A percentile compares a stretch with the other conserved stretches of the same genome.
These are phyloP conservation scores for Pherbina coryleti DNA, from an alignment of 2,888 invertebrate genomes.

Conservation along the genomic window DNA sequence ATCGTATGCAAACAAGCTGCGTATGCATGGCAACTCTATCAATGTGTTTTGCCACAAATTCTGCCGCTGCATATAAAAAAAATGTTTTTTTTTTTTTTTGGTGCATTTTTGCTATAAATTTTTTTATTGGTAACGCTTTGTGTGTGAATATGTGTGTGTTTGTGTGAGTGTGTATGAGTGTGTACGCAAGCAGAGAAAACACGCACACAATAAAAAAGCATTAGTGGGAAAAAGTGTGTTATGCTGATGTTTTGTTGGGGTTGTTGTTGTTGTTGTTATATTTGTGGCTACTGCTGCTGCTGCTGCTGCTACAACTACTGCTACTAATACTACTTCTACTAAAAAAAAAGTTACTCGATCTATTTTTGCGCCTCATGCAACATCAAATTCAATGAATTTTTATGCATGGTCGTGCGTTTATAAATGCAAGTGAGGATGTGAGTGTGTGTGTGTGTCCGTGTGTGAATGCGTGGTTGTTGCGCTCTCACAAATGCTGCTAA, in stretches of 20 bases:
- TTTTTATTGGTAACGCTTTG: slow-evolving; percentile 22
- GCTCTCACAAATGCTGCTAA: slow-evolving; percentile 24
- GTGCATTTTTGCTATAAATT: slow-evolving; percentile 14
- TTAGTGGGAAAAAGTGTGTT: slow-evolving; percentile 1
- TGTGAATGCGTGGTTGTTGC: slow-evolving; percentile 14
- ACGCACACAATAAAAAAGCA: slow-evolving; percentile 18
- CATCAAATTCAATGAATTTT: slow-evolving; percentile 49
- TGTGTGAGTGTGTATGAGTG: slow-evolving; percentile 11
- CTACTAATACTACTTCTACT: neutral
- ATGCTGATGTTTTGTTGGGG: slow-evolving; percentile 26
- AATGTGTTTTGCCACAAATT: slow-evolving; percentile 51
- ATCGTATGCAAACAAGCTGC: neutral
- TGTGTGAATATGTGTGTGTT: slow-evolving; percentile 21
- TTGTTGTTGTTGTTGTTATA: slow-evolving; percentile 40
- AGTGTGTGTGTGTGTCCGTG: slow-evolving; percentile 48
- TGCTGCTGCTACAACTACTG: slow-evolving; percentile 27
- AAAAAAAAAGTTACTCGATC: slow-evolving; percentile 6
- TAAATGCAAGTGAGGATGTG: slow-evolving; percentile 34
- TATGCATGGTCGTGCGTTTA: slow-evolving; percentile 41
- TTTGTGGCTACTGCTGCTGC: slow-evolving; percentile 22
- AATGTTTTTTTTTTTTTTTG: slow-evolving; percentile 21
- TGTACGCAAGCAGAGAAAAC: neutral
- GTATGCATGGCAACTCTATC: slow-evolving; percentile 42
- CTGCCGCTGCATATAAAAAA: slow-evolving; percentile 10
- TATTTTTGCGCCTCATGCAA: slow-evolving; percentile 32